Conservation (phyloP, 2,797 vertebrate species). For the Gadopsis bispinosus region DNA sequence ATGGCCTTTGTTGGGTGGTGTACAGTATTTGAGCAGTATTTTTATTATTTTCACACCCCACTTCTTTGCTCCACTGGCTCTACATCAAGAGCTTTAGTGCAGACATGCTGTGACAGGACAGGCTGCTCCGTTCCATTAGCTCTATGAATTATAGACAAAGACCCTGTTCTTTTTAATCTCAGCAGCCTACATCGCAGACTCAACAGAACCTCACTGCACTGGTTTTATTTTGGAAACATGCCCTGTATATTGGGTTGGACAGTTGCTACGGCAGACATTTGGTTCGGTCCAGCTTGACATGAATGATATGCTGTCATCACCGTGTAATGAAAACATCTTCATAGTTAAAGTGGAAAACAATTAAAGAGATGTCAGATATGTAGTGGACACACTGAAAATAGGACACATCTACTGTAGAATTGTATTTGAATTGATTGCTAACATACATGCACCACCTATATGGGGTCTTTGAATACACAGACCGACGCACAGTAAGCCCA, state of each 20-base stretch:
- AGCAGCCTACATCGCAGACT: constrained; percentile 54
- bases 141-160: constrained; percentile 88
- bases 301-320: constrained; percentile 42
- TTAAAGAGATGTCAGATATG: constrained; percentile 8
- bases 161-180: constrained; percentile 64
- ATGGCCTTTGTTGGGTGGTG: constrained; percentile 64
- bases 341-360: constrained; percentile 28
- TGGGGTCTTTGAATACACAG: constrained; percentile 50
- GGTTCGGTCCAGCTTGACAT: constrained; percentile 16
- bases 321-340: constrained; percentile 31
- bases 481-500: constrained; percentile 46
- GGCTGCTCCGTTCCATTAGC: constrained; percentile 76
- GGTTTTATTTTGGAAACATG: constrained; percentile 65
- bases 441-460: background rate
- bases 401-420: background rate
- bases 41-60: constrained; percentile 61
- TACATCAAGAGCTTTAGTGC: constrained; percentile 56
- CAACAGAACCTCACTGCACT: constrained; percentile 56
- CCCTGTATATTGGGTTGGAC: constrained; percentile 43
- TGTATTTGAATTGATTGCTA: constrained; percentile 18
- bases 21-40: constrained; percentile 57
- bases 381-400: background rate
- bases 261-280: constrained; percentile 41
- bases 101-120: constrained; percentile 69
- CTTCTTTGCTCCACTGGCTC: constrained; percentile 43